Conservation (phyloP, 2,797 vertebrate species). For the Urosaurus nigricauda region DNA sequence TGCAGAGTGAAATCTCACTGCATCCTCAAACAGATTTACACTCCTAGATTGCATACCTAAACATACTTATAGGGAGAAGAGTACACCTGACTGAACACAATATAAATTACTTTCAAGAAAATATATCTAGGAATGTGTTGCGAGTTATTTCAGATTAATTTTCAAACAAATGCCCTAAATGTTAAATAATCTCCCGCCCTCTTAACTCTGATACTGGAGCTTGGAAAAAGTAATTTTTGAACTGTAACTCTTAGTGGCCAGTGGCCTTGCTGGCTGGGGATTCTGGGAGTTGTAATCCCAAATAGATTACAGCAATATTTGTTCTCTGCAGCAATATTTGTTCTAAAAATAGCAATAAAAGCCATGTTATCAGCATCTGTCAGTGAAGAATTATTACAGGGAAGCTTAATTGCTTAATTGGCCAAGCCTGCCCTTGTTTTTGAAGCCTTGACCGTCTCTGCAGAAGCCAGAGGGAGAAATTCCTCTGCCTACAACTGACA, state of each 20-base stretch:
- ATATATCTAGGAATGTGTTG: neutral
- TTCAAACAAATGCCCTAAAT: neutral
- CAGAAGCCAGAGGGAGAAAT: slow-evolving; percentile 42
- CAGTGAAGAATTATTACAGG: neutral
- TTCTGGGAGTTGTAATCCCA: too few species aligned
- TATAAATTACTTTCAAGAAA: neutral
- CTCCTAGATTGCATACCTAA: neutral
- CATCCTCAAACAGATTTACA: neutral
- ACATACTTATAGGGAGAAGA: neutral
- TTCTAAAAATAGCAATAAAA: neutral
- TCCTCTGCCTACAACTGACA: slow-evolving; percentile 30
- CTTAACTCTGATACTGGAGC: too few species aligned
- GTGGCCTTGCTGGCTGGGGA: too few species aligned
- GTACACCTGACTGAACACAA: neutral
- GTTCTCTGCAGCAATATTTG: neutral
- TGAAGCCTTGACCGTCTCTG: neutral
- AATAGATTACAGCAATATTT: neutral
- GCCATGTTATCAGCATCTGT: neutral
- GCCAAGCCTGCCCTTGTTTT: slow-evolving; percentile 5
- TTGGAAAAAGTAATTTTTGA: too few species aligned
- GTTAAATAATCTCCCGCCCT: too few species aligned
- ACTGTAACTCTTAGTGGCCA: too few species aligned
- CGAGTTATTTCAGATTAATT: neutral
- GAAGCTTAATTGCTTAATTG: slow-evolving; percentile 40
- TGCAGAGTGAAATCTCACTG: neutral